Conservation (phyloP, 1,140 invertebrate species). For the Leptonema lineaticorne region DNA sequence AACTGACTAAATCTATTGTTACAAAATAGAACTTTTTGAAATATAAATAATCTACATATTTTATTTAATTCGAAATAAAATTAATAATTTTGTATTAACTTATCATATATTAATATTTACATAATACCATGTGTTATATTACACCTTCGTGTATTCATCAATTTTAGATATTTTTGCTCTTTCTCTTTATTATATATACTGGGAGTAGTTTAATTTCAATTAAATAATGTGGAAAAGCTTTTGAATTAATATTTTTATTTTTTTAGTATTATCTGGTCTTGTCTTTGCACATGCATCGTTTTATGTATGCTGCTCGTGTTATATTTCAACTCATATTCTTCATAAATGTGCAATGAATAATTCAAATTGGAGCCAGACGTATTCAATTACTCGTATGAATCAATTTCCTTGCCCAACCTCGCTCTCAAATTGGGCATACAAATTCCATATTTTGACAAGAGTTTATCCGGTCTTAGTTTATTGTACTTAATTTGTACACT, state of each 20-base stretch:
- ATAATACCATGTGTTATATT: too few species aligned
- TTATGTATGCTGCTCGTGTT: background rate
- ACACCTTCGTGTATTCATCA: too few species aligned
- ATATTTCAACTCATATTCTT: background rate
- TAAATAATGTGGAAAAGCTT: too few species aligned
- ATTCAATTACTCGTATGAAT: background rate
- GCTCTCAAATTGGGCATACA: background rate
- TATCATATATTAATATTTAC: too few species aligned
- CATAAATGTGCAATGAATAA: slow-evolving; percentile 6
- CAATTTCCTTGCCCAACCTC: slow-evolving; percentile 1
- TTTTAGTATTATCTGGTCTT: too few species aligned
- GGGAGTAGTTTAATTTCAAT: too few species aligned
- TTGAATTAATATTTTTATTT: too few species aligned
- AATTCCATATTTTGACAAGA: background rate
- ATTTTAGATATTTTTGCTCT: too few species aligned
- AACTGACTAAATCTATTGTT: too few species aligned
- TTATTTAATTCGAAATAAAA: background rate
- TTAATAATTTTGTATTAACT: background rate
- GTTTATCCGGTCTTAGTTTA: background rate
- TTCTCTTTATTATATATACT: too few species aligned
- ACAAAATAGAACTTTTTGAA: too few species aligned
- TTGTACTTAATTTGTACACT: too few species aligned
- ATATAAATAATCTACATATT: background rate
- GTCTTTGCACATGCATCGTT: background rate
- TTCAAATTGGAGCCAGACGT: background rate